Evolutionary conservation across 1,140 invertebrate species (phyloP).

Genomic region (Procambarus virginalis): DNA sequence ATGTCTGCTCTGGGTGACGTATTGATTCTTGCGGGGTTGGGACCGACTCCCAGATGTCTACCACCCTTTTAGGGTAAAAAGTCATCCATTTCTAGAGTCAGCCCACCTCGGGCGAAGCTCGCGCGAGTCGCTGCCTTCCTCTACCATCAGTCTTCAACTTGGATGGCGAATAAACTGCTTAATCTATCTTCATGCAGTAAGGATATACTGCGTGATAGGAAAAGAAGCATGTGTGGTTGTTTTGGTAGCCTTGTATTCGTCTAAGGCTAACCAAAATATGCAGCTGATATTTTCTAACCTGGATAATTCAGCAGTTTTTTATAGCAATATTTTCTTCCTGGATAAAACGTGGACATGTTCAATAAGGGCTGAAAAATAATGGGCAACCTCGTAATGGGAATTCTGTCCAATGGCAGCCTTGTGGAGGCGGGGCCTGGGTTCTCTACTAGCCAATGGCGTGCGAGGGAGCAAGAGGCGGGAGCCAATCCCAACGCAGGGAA

Average conservation of each 20-base stretch:
- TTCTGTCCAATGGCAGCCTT: conserved; percentile 38
- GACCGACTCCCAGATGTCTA: background rate
- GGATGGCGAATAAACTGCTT: background rate
- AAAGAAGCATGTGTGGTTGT: background rate
- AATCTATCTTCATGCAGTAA: conserved; percentile 9
- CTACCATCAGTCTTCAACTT: conserved; percentile 10
- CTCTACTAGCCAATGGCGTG: conserved; percentile 35
- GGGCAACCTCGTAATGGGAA: conserved; percentile 64
- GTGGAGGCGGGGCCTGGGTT: conserved; percentile 39
- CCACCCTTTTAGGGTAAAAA: background rate
- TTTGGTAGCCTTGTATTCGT: background rate
- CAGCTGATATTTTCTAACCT: conserved; percentile 25
- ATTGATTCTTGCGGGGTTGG: conserved; percentile 10
- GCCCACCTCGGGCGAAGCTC: no score
- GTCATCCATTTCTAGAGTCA: background rate
- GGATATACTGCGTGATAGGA: background rate
- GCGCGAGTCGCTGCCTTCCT: background rate
- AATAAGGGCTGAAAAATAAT: conserved; percentile 66
- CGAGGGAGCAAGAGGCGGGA: conserved; percentile 31
- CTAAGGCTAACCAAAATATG: conserved; percentile 13
- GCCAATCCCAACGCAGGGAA: conserved; percentile 51
- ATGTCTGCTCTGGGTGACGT: conserved; percentile 1
- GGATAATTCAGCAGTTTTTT: conserved; percentile 48
- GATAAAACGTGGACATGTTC: conserved; percentile 61
- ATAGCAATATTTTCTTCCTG: conserved; percentile 44